phyloP scores from a whole-genome alignment of 2,888 invertebrate species.

The Euplagia quadripunctaria region DNA sequence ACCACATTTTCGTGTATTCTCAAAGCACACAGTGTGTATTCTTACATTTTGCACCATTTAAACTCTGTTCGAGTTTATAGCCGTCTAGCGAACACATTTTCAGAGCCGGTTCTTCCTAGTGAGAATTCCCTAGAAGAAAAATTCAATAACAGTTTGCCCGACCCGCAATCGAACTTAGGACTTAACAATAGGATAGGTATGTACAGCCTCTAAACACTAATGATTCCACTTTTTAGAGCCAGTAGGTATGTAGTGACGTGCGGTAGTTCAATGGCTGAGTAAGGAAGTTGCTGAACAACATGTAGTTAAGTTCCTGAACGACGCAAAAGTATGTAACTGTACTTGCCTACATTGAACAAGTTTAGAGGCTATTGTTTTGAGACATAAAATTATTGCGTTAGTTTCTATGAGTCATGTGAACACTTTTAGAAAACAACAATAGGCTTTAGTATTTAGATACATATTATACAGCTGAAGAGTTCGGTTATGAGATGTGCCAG shows the following conservation, averaged over 20 bases:
- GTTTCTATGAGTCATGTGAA: constrained; percentile 9
- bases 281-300: background rate
- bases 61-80: too few species aligned
- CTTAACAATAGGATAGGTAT: background rate
- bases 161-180: too few species aligned
- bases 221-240: background rate
- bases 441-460: background rate
- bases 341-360: background rate
- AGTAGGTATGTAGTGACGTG: background rate
- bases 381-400: constrained; percentile 9
- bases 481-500: background rate
- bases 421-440: background rate
- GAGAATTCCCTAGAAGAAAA: too few species aligned
- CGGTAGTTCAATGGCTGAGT: background rate
- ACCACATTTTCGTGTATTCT: too few species aligned
- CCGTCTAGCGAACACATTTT: too few species aligned
- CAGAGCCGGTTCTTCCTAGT: too few species aligned
- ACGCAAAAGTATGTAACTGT: constrained; percentile 1
- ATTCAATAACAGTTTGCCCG: too few species aligned
- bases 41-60: too few species aligned
- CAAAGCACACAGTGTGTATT: too few species aligned
- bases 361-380: constrained; percentile 2
- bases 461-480: background rate
- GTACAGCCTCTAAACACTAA: background rate
- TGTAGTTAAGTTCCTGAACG: background rate